Conservation (phyloP, 2,888 invertebrate species). For the Pristionchus mayeri region DNA sequence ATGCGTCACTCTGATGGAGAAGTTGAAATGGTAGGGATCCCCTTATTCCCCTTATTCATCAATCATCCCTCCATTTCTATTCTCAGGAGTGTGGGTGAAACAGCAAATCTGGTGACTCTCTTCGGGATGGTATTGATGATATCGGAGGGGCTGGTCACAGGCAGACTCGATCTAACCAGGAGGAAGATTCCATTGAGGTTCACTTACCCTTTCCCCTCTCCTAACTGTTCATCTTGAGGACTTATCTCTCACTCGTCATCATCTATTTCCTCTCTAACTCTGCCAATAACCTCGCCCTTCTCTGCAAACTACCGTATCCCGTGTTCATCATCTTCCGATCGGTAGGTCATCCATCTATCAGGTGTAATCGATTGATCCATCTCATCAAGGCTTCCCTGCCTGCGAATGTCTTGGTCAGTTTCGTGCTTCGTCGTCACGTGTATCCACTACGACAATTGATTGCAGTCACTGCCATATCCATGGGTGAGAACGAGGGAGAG, state of each 20-base stretch:
- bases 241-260: constrained; percentile 15
- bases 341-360: constrained; percentile 80
- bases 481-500: not conserved
- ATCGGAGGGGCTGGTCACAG: constrained; percentile 39
- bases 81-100: constrained; percentile 43
- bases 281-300: constrained; percentile 26
- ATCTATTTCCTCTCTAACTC: constrained; percentile 42
- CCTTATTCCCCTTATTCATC: not conserved
- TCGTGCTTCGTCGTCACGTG: constrained; percentile 1
- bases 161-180: constrained; percentile 17
- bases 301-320: constrained; percentile 79
- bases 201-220: not conserved
- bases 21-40: constrained; percentile 28
- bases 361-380: not conserved
- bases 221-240: not conserved
- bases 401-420: constrained; percentile 41
- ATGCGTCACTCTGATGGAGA: constrained; percentile 43
- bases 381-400: constrained; percentile 34
- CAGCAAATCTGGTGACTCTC: constrained; percentile 40
- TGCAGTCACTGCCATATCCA: constrained; percentile 20
- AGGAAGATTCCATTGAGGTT: constrained; percentile 43
- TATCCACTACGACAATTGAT: constrained; percentile 39
- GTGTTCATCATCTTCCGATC: constrained; percentile 97
- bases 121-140: constrained; percentile 43
- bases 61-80: too few relatives aligned